A percentile compares a stretch with the other conserved stretches of the same genome.
Evolutionary conservation across 2,113 vertebrate species (phyloP).

Genomic region (Ploceus nigricollis): DNA sequence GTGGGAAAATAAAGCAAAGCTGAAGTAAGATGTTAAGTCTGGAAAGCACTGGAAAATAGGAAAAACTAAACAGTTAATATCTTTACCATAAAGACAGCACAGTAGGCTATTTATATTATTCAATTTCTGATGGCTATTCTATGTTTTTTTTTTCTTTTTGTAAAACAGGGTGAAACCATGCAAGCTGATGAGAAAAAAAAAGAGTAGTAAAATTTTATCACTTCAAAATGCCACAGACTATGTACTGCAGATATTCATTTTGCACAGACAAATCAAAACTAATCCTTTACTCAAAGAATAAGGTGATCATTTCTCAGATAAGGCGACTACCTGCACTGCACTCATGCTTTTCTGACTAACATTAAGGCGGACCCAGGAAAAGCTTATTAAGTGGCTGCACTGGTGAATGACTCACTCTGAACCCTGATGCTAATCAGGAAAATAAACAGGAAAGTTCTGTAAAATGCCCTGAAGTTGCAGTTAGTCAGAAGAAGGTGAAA

Average conservation of each 20-base stretch:
- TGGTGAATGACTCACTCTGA: constrained; percentile 4
- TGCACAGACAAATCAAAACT: neutral
- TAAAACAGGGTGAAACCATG: neutral
- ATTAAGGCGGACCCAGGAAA: neutral
- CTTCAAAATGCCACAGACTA: neutral
- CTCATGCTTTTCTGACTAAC: neutral
- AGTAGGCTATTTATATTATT: neutral
- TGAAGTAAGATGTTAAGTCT: neutral
- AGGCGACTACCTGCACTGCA: neutral
- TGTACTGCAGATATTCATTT: neutral
- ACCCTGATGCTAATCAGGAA: constrained; percentile 5
- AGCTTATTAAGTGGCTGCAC: neutral
- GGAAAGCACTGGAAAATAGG: neutral
- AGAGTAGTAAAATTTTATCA: neutral
- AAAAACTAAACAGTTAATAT: neutral
- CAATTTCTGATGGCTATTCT: neutral
- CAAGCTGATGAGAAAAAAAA: neutral
- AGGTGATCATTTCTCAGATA: neutral
- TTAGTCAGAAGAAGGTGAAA: neutral
- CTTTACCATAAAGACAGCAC: neutral
- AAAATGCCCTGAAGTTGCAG: neutral
- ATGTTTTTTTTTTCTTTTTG: neutral
- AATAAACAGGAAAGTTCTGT: neutral
- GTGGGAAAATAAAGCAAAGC: neutral
- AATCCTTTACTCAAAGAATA: neutral